These are phyloP conservation scores for Carlito syrichta DNA, from an alignment of 2,113 vertebrate genomes.

Conservation along the genomic window DNA sequence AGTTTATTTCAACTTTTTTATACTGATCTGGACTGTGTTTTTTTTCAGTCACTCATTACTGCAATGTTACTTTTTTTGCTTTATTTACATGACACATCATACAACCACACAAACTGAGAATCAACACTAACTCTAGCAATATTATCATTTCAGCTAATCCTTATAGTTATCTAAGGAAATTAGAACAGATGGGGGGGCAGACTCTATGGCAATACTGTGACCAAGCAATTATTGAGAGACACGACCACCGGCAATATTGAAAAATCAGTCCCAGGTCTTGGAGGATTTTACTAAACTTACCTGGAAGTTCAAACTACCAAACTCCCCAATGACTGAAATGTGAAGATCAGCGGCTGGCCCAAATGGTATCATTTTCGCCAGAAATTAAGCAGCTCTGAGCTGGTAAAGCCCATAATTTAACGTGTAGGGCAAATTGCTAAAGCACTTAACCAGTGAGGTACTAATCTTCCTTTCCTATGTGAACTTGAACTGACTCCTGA, in stretches of 20 bases:
- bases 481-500: slow-evolving; percentile 66
- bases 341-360: slow-evolving; percentile 36
- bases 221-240: not conserved
- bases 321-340: not conserved
- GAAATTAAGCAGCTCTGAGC: slow-evolving; percentile 72
- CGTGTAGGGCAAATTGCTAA: slow-evolving; percentile 72
- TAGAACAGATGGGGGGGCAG: not conserved
- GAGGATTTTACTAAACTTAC: slow-evolving; percentile 39
- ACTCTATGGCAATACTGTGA: slow-evolving; percentile 13
- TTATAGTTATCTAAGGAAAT: not conserved
- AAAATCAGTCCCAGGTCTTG: slow-evolving; percentile 14
- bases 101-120: not conserved
- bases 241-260: not conserved
- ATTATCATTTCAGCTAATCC: not conserved
- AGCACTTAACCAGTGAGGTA: slow-evolving; percentile 68
- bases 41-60: not conserved
- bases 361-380: slow-evolving; percentile 62
- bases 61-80: not conserved
- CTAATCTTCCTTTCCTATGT: slow-evolving; percentile 71
- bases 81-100: not conserved
- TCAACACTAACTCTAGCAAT: slow-evolving; percentile 1
- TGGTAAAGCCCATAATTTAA: slow-evolving; percentile 75
- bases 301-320: slow-evolving; percentile 8
- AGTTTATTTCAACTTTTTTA: not conserved
- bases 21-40: not conserved